Conservation (phyloP, 92 coral and sea anemone genomes). For the Montipora capitata region DNA sequence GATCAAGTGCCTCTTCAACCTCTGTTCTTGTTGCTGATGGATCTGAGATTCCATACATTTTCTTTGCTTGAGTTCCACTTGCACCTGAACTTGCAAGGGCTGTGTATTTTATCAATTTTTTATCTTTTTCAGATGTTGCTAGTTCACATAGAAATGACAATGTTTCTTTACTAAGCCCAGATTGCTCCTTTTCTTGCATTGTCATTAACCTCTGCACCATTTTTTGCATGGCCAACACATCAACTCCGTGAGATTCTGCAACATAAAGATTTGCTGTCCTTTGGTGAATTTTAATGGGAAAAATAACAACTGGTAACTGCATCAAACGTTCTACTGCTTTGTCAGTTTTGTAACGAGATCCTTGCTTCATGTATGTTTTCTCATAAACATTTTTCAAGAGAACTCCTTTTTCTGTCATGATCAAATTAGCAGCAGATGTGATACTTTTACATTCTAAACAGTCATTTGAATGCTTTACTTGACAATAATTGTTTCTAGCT, state of each 20-base stretch:
- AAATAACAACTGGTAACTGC: neutral
- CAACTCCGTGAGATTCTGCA: too few relatives aligned
- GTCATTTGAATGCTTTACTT: neutral
- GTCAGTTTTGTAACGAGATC: neutral
- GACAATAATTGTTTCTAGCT: conserved; percentile 19
- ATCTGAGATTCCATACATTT: neutral
- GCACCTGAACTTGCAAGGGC: neutral
- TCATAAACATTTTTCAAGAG: neutral
- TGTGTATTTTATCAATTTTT: neutral
- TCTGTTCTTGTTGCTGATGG: neutral
- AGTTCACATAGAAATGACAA: neutral
- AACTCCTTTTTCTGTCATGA: neutral
- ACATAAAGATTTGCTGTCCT: too few relatives aligned
- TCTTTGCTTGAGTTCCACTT: neutral
- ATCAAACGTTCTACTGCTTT: neutral
- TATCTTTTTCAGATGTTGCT: neutral
- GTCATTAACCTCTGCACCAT: too few relatives aligned
- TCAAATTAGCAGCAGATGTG: conserved; percentile 14
- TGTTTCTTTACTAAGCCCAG: neutral
- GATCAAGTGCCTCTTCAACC: neutral
- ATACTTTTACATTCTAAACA: conserved; percentile 13
- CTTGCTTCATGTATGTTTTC: neutral
- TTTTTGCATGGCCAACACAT: too few relatives aligned
- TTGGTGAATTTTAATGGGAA: neutral
- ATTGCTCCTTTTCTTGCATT: too few relatives aligned